Base-by-base conservation (phyloP, 2,888 invertebrate species). In the Sinopyrophorus schimmeli region DNA sequence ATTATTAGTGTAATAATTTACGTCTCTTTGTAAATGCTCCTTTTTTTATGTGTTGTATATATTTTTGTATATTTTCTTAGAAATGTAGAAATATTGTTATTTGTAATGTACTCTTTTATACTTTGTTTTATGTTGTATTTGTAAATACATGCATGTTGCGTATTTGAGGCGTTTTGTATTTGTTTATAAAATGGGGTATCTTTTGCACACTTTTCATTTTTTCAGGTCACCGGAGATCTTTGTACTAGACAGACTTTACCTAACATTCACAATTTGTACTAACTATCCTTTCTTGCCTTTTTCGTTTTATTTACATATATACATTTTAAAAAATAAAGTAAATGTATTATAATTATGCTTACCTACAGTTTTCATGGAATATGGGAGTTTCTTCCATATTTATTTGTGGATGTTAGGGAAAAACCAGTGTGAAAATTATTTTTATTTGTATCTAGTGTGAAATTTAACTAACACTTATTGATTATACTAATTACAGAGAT, bases 201-300 rank as follows among this genome's bases (percentile, higher is more conserved):
- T 58, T 58, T 58, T 61, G 63, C 62, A 62, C 73, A 74, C 68
- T 76, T 77, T 73, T 77, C 74, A 75, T 78, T 80, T 74, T n/a
- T 80, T 75, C 80, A 81, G 80, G 80, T 75, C 80, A 80, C 76
- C 79, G 79, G 73, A 77, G 79, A 72, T 79, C 79, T 69, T 77
- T 80, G 69, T 80, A 79, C 76, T 80, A 80, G 77, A 76, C 72
- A 71, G 55, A 57, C 54, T 56, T 34, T 31, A 49, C 40, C 43
- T 47, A 57, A 57, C 42, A 47, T 38, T 48, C 47, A 43, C 55
- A 27, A 37, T 28, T 47, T 35, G 16, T 47, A 47, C 51, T 47
- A 54, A 55, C 46, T 58, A 43, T 47, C 47, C 43, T 42, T 15
- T 50, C 50, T 43, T 37, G 32, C 32, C 43, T 43, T 21, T 21